phyloP scores from a whole-genome alignment of 2,113 vertebrate species.

The Aspiorhynchus laticeps region DNA sequence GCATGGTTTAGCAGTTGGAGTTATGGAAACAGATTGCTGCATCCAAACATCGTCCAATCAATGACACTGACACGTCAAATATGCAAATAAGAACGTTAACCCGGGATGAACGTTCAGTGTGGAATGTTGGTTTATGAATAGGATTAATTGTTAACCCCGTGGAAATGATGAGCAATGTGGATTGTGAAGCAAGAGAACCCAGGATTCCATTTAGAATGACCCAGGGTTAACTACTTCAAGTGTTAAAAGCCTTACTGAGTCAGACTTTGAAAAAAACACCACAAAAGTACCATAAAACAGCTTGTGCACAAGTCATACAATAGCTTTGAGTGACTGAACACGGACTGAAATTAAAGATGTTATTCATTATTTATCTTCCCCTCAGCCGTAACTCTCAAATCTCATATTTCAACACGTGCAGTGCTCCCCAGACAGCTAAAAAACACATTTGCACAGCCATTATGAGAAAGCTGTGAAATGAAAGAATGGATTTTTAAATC shows the following conservation, averaged over 20 bases:
- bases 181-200: too few species aligned
- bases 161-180: too few species aligned
- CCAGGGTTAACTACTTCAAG: too few species aligned
- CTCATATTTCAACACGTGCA: neutral
- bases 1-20: too few species aligned
- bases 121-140: too few species aligned
- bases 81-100: too few species aligned
- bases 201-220: too few species aligned
- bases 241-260: neutral
- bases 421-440: neutral
- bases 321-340: neutral
- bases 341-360: neutral
- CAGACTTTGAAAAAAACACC: neutral
- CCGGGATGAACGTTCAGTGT: too few species aligned
- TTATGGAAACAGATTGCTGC: too few species aligned
- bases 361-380: neutral
- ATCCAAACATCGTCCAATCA: too few species aligned
- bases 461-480: conserved; percentile 9
- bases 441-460: neutral
- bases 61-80: too few species aligned
- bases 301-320: neutral
- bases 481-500: neutral
- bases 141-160: too few species aligned
- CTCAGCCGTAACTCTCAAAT: neutral
- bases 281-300: neutral